These are phyloP conservation scores for Pogonomyrmex barbatus DNA, from an alignment of 1,140 invertebrate species.

Conservation along the genomic window DNA sequence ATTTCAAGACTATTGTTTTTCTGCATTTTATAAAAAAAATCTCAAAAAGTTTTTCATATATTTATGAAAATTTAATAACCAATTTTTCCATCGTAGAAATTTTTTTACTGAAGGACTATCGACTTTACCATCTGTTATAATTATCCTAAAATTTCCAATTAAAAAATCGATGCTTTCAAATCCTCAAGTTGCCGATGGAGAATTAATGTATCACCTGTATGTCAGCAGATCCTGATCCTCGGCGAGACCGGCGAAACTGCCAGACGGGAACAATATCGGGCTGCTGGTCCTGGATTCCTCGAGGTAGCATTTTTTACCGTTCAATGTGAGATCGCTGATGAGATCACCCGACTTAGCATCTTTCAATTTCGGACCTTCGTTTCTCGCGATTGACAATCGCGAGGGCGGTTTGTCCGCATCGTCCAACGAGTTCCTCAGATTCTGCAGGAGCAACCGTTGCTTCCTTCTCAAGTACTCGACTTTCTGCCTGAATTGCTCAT, in stretches of 20 bases:
- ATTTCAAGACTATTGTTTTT: no score
- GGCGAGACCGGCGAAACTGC: conserved; percentile 78
- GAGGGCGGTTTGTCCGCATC: conserved; percentile 72
- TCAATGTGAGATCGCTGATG: conserved; percentile 76
- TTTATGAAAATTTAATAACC: no score
- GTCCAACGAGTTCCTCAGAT: conserved; percentile 85
- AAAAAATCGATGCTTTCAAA: no score
- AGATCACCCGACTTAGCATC: conserved; percentile 4
- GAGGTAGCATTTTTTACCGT: conserved; percentile 82
- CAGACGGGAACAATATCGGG: conserved; percentile 78
- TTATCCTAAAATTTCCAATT: no score
- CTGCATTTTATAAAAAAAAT: no score
- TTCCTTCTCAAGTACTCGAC: conserved; percentile 89
- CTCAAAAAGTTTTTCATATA: no score
- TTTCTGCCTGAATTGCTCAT: conserved; percentile 89
- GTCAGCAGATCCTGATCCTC: conserved; percentile 82
- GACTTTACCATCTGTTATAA: no score
- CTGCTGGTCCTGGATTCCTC: conserved; percentile 79
- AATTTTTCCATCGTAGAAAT: no score
- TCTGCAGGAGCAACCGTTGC: conserved; percentile 87
- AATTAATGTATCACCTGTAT: conserved; percentile 74
- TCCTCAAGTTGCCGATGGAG: no score
- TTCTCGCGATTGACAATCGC: conserved; percentile 37
- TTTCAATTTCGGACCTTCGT: conserved; percentile 17
- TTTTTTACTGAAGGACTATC: no score